phyloP scores from a whole-genome alignment of 2,113 vertebrate species.

The Galbula dea region DNA sequence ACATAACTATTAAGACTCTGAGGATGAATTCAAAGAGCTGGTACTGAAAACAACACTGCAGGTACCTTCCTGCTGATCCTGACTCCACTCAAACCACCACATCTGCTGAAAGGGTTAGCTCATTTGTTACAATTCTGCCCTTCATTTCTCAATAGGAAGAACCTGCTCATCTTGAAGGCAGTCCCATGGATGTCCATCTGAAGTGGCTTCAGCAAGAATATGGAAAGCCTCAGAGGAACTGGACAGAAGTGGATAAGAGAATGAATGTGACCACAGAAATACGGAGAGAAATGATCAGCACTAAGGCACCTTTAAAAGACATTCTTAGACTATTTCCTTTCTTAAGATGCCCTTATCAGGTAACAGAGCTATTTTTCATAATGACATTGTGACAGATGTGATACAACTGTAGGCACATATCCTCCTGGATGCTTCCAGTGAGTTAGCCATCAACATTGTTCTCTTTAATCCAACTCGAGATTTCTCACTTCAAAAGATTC shows the following conservation, averaged over 20 bases:
- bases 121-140: not conserved
- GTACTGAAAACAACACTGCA: not conserved
- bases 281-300: slow-evolving; percentile 62
- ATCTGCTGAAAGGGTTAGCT: not conserved
- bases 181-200: slow-evolving; percentile 36
- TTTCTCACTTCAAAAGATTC: not conserved
- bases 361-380: slow-evolving; percentile 1
- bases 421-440: not conserved
- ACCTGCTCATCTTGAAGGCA: not conserved
- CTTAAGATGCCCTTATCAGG: slow-evolving; percentile 71
- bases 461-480: not conserved
- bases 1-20: not conserved
- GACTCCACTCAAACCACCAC: not conserved
- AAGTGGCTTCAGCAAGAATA: slow-evolving; percentile 70
- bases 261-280: slow-evolving; percentile 67
- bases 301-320: slow-evolving; percentile 61
- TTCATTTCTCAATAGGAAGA: slow-evolving; percentile 50
- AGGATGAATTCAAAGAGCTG: not conserved
- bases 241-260: slow-evolving; percentile 68
- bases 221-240: slow-evolving; percentile 67
- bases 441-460: not conserved
- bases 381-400: not conserved
- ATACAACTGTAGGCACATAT: not conserved
- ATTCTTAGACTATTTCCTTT: slow-evolving; percentile 71
- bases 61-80: not conserved